Evolutionary conservation across 2,797 vertebrate genomes (phyloP).

Genomic region (Dendrocincla tyrannina): DNA sequence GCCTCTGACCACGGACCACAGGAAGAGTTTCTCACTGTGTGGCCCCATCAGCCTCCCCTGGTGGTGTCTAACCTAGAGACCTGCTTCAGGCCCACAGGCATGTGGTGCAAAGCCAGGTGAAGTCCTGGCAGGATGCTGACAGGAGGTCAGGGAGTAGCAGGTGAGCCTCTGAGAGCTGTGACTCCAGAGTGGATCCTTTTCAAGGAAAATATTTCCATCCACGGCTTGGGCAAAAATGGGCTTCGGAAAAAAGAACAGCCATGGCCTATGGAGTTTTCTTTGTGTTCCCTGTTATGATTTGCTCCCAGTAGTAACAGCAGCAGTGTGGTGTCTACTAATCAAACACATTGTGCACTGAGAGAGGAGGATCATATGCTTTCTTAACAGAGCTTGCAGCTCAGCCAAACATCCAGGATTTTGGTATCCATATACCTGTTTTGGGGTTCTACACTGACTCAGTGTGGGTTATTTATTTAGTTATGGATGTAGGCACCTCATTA

Average conservation of each 20-base stretch:
- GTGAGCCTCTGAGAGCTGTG: accelerated
- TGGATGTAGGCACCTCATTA: too few relatives aligned
- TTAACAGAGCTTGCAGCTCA: accelerated
- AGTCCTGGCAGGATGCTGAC: accelerated
- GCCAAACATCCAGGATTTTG: neutral
- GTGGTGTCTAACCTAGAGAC: accelerated
- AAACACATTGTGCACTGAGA: accelerated
- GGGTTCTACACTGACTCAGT: accelerated
- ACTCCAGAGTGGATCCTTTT: accelerated
- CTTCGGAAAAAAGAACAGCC: neutral
- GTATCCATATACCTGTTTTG: accelerated
- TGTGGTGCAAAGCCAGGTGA: accelerated
- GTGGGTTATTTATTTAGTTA: too few relatives aligned
- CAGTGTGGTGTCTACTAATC: neutral
- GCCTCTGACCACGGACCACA: accelerated
- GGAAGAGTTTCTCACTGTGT: accelerated
- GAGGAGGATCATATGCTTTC: neutral
- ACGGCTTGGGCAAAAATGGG: accelerated
- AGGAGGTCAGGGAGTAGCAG: too few relatives aligned
- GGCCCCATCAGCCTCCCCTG: accelerated
- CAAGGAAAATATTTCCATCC: neutral
- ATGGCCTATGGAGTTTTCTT: accelerated
- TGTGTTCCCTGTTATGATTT: accelerated
- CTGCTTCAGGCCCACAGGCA: accelerated
- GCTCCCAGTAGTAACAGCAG: accelerated